Conservation (phyloP, 2,797 vertebrate genomes). For the Cetoscarus ocellatus region DNA sequence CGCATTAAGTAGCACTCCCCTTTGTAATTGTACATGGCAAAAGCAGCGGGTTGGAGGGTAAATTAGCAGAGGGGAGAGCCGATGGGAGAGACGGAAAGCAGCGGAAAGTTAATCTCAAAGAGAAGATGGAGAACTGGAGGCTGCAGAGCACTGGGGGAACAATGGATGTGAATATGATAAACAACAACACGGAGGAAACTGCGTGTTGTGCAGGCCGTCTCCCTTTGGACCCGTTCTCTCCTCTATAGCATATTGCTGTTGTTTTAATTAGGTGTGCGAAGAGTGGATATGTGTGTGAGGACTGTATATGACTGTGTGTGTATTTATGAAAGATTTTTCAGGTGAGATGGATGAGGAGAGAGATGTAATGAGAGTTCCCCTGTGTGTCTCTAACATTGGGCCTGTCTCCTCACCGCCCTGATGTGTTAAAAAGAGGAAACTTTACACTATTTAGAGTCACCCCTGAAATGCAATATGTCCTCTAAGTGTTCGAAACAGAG, state of each 20-base stretch:
- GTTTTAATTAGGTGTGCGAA: constrained; percentile 74
- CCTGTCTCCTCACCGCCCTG: constrained; percentile 66
- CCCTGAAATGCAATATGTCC: constrained; percentile 45
- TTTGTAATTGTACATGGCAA: constrained; percentile 90
- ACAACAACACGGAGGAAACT: constrained; percentile 72
- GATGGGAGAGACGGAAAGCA: constrained; percentile 46
- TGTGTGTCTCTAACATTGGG: constrained; percentile 72
- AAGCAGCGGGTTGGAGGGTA: constrained; percentile 86
- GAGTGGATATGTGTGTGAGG: constrained; percentile 14
- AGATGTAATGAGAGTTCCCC: constrained; percentile 76
- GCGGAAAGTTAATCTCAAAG: constrained; percentile 66
- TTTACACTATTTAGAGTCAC: constrained; percentile 47
- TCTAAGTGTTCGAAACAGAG: constrained; percentile 54
- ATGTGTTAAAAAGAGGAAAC: constrained; percentile 27
- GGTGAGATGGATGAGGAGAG: constrained; percentile 75
- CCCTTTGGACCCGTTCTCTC: constrained; percentile 57
- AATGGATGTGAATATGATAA: constrained; percentile 68
- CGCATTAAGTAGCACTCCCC: constrained; percentile 90
- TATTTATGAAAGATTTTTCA: constrained; percentile 63
- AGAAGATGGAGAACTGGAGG: constrained; percentile 63
- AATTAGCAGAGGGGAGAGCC: constrained; percentile 82
- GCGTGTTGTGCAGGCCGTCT: constrained; percentile 67
- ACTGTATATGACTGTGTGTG: constrained; percentile 33
- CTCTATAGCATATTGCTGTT: constrained; percentile 61
- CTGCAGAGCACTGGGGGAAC: constrained; percentile 43